Conservation (phyloP, 1,140 invertebrate species). For the Hyposmocoma kahamanoa region DNA sequence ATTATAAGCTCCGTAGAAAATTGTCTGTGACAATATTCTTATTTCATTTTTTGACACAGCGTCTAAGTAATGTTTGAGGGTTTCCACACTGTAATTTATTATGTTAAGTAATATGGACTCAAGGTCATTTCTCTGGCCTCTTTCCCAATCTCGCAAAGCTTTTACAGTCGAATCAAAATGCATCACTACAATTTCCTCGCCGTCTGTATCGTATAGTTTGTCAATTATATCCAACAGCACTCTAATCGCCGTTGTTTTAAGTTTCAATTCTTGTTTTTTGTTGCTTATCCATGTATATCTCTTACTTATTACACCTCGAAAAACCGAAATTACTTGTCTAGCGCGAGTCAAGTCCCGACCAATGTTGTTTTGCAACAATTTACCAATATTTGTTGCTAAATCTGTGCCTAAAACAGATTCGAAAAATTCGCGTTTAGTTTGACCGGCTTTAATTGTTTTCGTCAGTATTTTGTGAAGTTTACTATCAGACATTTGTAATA, state of each 20-base stretch:
- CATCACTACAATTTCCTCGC: background rate
- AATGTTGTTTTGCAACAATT: background rate
- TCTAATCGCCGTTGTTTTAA: slow-evolving; percentile 2
- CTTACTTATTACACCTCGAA: background rate
- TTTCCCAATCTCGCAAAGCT: background rate
- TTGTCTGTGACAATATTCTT: background rate
- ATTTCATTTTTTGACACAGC: background rate
- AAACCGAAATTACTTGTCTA: background rate
- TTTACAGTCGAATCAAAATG: slow-evolving; percentile 3
- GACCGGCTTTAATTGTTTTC: background rate
- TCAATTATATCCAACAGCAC: slow-evolving; percentile 9
- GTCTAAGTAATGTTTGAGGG: background rate
- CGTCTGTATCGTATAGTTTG: slow-evolving; percentile 4
- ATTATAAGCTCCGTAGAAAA: background rate
- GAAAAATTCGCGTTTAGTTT: background rate
- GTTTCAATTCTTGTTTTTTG: background rate
- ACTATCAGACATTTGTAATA: slow-evolving; percentile 11
- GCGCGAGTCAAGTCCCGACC: background rate
- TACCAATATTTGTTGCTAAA: background rate
- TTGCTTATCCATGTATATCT: background rate
- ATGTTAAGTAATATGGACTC: background rate
- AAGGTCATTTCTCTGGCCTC: background rate
- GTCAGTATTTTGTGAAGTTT: slow-evolving; percentile 1
- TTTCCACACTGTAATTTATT: background rate
- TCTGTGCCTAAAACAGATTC: background rate